Percentiles rank a stretch among this genome's conserved stretches.
Conservation (phyloP, 2,888 invertebrate genomes). For the Ectropis crepuscularia region DNA sequence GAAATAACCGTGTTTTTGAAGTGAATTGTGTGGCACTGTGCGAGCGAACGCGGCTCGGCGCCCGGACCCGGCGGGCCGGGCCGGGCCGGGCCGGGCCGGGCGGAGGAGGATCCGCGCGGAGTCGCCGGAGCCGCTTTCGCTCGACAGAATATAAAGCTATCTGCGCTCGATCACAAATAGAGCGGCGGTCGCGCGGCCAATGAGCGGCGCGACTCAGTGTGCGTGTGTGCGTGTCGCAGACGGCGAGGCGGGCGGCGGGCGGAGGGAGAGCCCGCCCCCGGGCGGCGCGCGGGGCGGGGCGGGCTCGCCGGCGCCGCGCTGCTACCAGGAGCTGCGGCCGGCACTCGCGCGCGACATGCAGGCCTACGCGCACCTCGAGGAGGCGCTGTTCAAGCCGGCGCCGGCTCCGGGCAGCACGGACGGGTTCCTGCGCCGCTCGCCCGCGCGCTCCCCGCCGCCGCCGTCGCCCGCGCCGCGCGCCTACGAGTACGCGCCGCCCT, state of each 20-base stretch:
- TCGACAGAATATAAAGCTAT: background rate
- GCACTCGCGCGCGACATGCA: constrained; percentile 79
- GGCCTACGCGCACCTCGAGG: constrained; percentile 74
- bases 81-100: too few relatives aligned
- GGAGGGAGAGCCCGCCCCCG: constrained; percentile 69
- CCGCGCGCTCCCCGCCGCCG: constrained; percentile 56
- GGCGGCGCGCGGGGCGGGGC: constrained; percentile 48
- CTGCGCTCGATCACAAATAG: constrained; percentile 5
- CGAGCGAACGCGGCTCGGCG: too few relatives aligned
- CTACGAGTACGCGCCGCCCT: constrained; percentile 54
- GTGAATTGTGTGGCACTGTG: too few relatives aligned
- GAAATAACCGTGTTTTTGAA: too few relatives aligned
- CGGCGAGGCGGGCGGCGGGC: constrained; percentile 67
- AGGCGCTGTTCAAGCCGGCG: constrained; percentile 61
- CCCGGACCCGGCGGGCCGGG: too few relatives aligned
- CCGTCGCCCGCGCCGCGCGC: constrained; percentile 66
- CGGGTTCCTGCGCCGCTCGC: constrained; percentile 68
- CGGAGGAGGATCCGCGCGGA: too few relatives aligned
- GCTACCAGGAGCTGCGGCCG: constrained; percentile 79
- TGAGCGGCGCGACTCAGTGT: constrained; percentile 18
- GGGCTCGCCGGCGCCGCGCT: constrained; percentile 74
- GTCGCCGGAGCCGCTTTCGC: background rate
- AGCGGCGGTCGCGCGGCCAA: constrained; percentile 8
- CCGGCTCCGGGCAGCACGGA: constrained; percentile 60
- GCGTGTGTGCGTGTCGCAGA: constrained; percentile 65